Percentiles rank a stretch among this genome's conserved stretches.
Conservation (phyloP, 1,140 invertebrate genomes). For the Bombus superbus region DNA sequence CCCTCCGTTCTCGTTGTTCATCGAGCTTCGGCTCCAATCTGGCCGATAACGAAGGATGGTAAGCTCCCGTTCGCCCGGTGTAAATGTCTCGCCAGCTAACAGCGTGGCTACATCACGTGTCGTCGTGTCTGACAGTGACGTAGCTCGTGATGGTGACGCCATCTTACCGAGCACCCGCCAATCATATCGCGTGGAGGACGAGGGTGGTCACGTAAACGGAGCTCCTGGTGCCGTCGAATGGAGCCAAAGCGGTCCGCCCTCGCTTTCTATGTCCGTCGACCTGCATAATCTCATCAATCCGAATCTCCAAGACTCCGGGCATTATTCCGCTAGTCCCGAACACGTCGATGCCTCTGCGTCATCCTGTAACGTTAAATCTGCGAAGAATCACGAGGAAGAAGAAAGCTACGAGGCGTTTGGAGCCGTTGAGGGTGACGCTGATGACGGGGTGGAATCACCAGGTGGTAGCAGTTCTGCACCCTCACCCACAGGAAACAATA, state of each 20-base stretch:
- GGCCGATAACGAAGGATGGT: constrained; percentile 75
- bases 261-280: constrained; percentile 70
- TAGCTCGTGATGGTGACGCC: constrained; percentile 45
- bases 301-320: constrained; percentile 62
- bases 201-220: constrained; percentile 49
- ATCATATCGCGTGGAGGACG: constrained; percentile 25
- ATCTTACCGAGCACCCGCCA: constrained; percentile 46
- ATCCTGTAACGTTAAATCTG: constrained; percentile 37
- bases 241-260: constrained; percentile 72
- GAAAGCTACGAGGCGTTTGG: constrained; percentile 80
- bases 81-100: constrained; percentile 59
- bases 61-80: constrained; percentile 74
- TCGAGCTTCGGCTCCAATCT: constrained; percentile 31
- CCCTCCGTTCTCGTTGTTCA: background rate
- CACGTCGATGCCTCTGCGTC: constrained; percentile 14
- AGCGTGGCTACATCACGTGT: constrained; percentile 48
- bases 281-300: constrained; percentile 64
- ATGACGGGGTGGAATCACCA: constrained; percentile 72
- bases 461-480: constrained; percentile 77
- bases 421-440: constrained; percentile 71
- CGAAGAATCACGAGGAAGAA: constrained; percentile 69
- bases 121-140: constrained; percentile 57
- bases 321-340: constrained; percentile 62
- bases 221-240: constrained; percentile 62
- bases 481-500: constrained; percentile 76